These are phyloP conservation scores for Periplaneta americana DNA, from an alignment of 1,140 invertebrate genomes.

Conservation along the genomic window DNA sequence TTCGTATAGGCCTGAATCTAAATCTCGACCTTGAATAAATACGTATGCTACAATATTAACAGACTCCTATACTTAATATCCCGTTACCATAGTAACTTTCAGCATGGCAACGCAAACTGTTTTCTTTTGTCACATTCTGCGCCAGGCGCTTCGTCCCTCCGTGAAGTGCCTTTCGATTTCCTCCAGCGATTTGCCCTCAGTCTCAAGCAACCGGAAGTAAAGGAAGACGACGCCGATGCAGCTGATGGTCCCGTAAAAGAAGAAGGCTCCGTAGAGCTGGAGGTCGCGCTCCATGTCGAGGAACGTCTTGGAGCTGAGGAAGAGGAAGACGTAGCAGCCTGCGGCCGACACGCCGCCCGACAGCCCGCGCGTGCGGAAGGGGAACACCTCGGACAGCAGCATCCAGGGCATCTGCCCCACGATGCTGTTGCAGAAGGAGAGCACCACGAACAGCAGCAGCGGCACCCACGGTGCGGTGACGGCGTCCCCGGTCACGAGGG, in stretches of 20 bases:
- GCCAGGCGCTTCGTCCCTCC: constrained; percentile 33
- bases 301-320: constrained; percentile 67
- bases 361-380: constrained; percentile 46
- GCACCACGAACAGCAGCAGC: constrained; percentile 17
- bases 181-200: constrained; percentile 71
- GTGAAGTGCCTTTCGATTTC: constrained; percentile 66
- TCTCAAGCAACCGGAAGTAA: constrained; percentile 65
- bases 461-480: constrained; percentile 23
- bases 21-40: no score
- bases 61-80: no score
- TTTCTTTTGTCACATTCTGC: no score
- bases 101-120: no score
- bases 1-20: no score
- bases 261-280: constrained; percentile 59
- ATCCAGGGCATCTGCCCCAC: constrained; percentile 73
- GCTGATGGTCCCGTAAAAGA: constrained; percentile 58
- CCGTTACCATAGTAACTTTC: no score
- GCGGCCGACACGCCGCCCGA: constrained; percentile 62
- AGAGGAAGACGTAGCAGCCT: constrained; percentile 63
- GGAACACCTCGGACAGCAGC: constrained; percentile 59
- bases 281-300: constrained; percentile 53
- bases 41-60: no score
- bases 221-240: constrained; percentile 54
- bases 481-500: constrained; percentile 46
- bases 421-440: constrained; percentile 44